These are phyloP conservation scores for Spodoptera litura DNA, from an alignment of 1,140 invertebrate genomes.

Conservation along the genomic window DNA sequence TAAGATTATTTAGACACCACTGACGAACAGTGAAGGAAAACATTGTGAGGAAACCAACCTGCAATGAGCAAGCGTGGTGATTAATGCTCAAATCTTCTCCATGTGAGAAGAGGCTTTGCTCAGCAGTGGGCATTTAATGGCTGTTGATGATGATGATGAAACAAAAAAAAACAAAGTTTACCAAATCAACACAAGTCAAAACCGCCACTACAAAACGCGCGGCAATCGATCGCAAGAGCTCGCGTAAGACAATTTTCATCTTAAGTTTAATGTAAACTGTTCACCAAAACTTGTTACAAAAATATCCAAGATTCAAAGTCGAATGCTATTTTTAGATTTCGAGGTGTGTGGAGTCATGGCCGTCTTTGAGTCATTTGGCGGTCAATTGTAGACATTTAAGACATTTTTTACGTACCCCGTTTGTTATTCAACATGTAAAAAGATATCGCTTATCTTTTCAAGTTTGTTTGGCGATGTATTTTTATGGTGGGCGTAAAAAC, in stretches of 20 bases:
- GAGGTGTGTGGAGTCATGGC: conserved; percentile 39
- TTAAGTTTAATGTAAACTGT: conserved; percentile 28
- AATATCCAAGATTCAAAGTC: conserved; percentile 47
- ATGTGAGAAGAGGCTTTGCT: no score
- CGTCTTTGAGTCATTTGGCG: conserved; percentile 39
- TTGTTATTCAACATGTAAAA: conserved; percentile 27
- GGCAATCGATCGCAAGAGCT: not conserved
- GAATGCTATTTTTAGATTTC: conserved; percentile 41
- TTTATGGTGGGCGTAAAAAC: not conserved
- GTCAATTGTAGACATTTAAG: conserved; percentile 22
- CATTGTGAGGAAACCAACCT: no score
- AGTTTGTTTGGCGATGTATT: not conserved
- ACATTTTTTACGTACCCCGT: conserved; percentile 18
- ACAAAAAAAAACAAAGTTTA: no score
- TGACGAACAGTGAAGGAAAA: no score
- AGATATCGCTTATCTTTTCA: not conserved
- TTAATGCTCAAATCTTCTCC: no score
- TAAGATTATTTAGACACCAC: no score
- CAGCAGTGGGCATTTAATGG: no score
- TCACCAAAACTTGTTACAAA: conserved; percentile 43
- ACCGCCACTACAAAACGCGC: not conserved
- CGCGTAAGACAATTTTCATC: not conserved
- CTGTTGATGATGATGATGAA: no score
- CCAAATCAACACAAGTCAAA: not conserved
- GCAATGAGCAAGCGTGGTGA: no score